These are phyloP conservation scores for Benitochromis conjunctus DNA, from an alignment of 2,113 vertebrate species.

Conservation along the genomic window DNA sequence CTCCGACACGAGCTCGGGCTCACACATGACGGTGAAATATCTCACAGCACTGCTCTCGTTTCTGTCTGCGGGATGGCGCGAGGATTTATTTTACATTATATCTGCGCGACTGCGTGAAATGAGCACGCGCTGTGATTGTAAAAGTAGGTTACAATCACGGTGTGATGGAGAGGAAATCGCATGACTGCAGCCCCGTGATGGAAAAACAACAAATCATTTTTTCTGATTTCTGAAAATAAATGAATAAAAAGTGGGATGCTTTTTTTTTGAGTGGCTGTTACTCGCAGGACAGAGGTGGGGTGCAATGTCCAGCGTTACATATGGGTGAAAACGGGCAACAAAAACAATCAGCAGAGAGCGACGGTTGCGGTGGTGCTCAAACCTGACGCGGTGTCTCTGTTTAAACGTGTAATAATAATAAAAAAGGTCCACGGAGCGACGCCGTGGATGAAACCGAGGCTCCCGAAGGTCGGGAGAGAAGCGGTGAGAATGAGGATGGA, in stretches of 20 bases:
- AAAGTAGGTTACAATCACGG: constrained; percentile 42
- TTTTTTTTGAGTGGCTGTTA: not conserved
- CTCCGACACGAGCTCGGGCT: constrained; percentile 26
- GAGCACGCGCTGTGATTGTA: not conserved
- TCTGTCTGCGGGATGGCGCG: not conserved
- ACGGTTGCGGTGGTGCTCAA: not conserved
- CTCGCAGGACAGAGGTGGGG: not conserved
- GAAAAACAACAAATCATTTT: not conserved
- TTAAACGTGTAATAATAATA: not conserved
- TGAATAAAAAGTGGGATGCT: constrained; percentile 3
- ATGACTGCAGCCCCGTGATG: constrained; percentile 6
- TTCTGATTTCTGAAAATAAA: not conserved
- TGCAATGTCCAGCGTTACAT: not conserved
- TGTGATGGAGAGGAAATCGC: constrained; percentile 3
- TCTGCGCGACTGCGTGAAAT: constrained; percentile 5
- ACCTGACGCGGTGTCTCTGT: not conserved
- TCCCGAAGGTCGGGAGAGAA: not conserved
- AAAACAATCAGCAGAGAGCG: not conserved
- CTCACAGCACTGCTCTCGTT: constrained; percentile 29
- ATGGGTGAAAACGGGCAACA: constrained; percentile 19
- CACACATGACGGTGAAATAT: constrained; percentile 39
- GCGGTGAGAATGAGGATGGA: constrained; percentile 38
- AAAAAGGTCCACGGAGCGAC: not conserved
- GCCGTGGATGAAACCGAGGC: not conserved
- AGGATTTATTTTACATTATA: constrained; percentile 22